These are phyloP conservation scores for Blera fallax DNA, from an alignment of 2,888 invertebrate species.

Conservation along the genomic window DNA sequence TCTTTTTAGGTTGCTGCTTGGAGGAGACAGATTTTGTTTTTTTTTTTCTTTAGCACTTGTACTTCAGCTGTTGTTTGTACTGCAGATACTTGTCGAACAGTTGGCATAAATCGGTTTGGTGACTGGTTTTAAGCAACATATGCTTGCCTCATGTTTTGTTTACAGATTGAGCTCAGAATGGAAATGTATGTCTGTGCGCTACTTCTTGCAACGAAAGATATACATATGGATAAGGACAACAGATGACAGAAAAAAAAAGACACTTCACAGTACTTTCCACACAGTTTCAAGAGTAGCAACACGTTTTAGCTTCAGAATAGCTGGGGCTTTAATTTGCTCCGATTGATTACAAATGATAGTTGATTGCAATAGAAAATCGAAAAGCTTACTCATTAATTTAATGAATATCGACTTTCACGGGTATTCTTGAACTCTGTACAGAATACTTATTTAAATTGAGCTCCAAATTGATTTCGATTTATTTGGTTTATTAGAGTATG, in stretches of 20 bases:
- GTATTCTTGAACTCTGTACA: background rate
- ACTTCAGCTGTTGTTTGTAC: constrained; percentile 3
- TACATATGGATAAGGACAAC: background rate
- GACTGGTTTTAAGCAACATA: constrained; percentile 11
- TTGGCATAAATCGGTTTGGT: background rate
- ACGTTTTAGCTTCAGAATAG: background rate
- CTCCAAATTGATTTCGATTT: no score
- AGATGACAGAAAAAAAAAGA: background rate
- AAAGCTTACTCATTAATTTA: background rate
- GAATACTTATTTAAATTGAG: background rate
- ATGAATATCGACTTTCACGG: background rate
- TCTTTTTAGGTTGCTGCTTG: constrained; percentile 25
- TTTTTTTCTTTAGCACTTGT: background rate
- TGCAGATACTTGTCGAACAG: background rate
- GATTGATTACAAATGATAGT: background rate
- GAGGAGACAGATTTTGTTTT: background rate
- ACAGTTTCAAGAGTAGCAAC: background rate
- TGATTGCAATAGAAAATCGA: background rate
- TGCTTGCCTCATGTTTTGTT: background rate
- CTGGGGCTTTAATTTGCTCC: background rate
- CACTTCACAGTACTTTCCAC: background rate
- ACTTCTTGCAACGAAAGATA: background rate
- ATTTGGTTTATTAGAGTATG: no score
- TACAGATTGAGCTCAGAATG: constrained; percentile 1
- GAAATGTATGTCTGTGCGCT: constrained; percentile 1